phyloP scores from a whole-genome alignment of 2,797 vertebrate genomes.

The Prunella strophiata region DNA sequence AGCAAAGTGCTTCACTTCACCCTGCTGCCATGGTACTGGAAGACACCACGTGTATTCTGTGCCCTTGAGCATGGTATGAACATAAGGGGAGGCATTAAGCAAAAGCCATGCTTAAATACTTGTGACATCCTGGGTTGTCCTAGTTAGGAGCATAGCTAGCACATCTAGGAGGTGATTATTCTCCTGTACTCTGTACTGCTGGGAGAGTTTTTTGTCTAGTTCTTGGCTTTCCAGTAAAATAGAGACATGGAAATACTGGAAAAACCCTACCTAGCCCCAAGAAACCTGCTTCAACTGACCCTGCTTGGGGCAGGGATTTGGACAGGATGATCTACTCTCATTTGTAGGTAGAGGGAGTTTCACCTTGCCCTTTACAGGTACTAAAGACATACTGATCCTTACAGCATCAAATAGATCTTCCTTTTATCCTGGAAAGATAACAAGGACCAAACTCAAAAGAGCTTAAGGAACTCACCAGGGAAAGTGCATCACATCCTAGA shows the following conservation, averaged over 20 bases:
- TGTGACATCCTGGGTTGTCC: background rate
- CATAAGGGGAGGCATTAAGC: background rate
- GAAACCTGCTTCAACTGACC: background rate
- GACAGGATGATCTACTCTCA: background rate
- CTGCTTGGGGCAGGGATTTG: background rate
- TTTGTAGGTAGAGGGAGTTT: background rate
- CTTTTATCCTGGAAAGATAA: background rate
- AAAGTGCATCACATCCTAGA: background rate
- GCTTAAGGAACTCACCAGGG: background rate
- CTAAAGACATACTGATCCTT: background rate
- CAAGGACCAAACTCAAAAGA: background rate
- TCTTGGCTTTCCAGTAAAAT: background rate
- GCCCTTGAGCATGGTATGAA: background rate
- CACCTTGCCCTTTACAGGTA: background rate
- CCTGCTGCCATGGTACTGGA: background rate
- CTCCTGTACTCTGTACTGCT: background rate
- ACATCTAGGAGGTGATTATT: background rate
- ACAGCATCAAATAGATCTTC: background rate
- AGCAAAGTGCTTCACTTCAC: background rate
- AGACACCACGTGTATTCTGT: background rate
- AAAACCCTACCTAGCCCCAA: background rate
- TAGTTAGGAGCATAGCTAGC: background rate
- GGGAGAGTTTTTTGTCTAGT: background rate
- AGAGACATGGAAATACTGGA: background rate
- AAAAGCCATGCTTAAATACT: background rate